These are phyloP conservation scores for Euphydryas editha DNA, from an alignment of 2,888 invertebrate genomes.

Conservation along the genomic window DNA sequence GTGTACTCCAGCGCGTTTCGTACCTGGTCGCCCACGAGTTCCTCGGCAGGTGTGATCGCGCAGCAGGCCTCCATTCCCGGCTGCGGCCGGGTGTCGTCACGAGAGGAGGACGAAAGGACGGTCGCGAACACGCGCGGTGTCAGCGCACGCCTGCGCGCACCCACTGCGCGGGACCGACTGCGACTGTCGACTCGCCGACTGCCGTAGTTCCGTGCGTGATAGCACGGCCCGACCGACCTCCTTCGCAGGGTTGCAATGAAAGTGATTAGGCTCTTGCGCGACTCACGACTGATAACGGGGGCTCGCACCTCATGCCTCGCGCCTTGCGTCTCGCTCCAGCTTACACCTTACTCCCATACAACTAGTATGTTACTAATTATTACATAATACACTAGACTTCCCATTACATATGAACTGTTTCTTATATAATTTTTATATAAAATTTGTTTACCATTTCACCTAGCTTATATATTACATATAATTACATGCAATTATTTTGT, in stretches of 20 bases:
- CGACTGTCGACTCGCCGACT: constrained; percentile 40
- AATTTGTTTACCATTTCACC: neutral
- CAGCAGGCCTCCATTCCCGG: constrained; percentile 81
- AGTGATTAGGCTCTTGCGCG: constrained; percentile 77
- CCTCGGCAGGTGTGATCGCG: constrained; percentile 76
- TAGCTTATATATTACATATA: no score
- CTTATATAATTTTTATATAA: neutral
- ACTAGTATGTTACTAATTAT: constrained; percentile 13
- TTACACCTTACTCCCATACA: constrained; percentile 33
- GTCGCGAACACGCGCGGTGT: constrained; percentile 41
- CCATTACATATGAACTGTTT: neutral
- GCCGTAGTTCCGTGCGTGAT: constrained; percentile 56
- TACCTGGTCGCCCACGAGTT: constrained; percentile 82
- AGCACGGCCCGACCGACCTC: constrained; percentile 65
- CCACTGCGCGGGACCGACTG: constrained; percentile 50
- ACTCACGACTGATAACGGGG: constrained; percentile 78
- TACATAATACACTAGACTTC: neutral
- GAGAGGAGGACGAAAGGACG: constrained; percentile 44
- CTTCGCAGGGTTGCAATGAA: constrained; percentile 77
- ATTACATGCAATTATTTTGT: neutral
- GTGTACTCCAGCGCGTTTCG: constrained; percentile 36
- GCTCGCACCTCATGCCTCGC: constrained; percentile 43
- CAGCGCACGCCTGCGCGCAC: constrained; percentile 54
- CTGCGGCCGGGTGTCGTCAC: constrained; percentile 60
- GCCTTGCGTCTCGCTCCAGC: constrained; percentile 38